Base-by-base conservation (phyloP, 2,888 invertebrate genomes). In the Tubiluchus corallicola region DNA sequence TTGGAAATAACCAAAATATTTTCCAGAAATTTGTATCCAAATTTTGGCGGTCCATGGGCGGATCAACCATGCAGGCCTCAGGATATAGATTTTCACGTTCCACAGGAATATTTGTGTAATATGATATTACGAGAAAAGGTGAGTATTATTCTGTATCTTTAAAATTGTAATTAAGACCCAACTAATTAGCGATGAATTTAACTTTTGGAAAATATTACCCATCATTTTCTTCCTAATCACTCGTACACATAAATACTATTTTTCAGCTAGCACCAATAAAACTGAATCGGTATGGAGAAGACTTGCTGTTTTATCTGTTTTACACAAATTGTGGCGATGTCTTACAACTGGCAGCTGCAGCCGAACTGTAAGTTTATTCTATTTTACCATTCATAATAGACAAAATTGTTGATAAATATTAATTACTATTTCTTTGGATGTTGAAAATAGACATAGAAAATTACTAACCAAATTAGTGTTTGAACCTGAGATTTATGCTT, bases 251-350 rank as follows among this genome's bases (percentile, higher is more conserved):
- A n/a, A n/a, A n/a, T n/a, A n/a, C n/a, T n/a, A n/a, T n/a, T n/a
- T 49, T 53, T 20, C 52, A 59, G 58, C 52, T 64, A 67, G 90
- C 96, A 57, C 82, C 87, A 57, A 76, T 98, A 66, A 85, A 90
- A 70, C 74, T 96, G 67, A 85, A 81, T 71, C 79, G 92, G 69
- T 90, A 92, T 72, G 90, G 90, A 69, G 98, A 99, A 70, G 96
- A 99, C 70, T 75, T 96, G 62, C 75, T 99, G 58, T 98, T 98
- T 74, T 98, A 88, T 72, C 77, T 98, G 71, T 98, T 96, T 73
- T 98, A 98, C 72, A 94, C 90, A 71, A 94, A 88, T 70, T 85
- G 88, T 63, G 92, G 94, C 58, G 96, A 98, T 72, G 80, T 88
- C 57, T 76, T 96, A 71, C 98, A 98, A 73, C 73, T 96, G 59